Evolutionary conservation across 1,140 invertebrate species (phyloP).

Genomic region (Zaprionus capensis): DNA sequence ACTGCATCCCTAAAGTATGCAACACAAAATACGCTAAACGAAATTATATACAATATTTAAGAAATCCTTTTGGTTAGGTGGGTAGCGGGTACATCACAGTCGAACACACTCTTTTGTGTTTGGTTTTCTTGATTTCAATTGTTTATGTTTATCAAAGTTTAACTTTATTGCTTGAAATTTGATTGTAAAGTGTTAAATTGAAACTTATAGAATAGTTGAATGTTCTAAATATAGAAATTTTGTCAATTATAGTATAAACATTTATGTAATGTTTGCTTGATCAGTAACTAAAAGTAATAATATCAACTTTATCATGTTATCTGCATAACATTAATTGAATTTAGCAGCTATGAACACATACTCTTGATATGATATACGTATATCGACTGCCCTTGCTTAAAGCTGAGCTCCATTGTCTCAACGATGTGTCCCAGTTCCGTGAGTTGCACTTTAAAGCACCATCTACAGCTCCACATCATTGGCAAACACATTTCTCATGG

Average conservation of each 20-base stretch:
- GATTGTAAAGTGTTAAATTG: neutral
- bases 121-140: no score
- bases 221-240: neutral
- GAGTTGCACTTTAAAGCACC: constrained; percentile 44
- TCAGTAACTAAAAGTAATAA: no score
- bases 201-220: no score
- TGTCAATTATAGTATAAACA: no score
- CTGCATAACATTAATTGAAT: neutral
- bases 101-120: no score
- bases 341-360: neutral
- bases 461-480: constrained; percentile 31
- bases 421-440: constrained; percentile 61
- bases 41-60: no score
- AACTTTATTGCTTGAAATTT: neutral
- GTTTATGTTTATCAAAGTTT: no score
- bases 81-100: no score
- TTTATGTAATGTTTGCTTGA: no score
- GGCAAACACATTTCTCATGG: constrained; percentile 43
- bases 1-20: no score
- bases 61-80: no score
- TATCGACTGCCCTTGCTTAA: neutral
- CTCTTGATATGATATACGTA: neutral
- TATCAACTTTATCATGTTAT: neutral
- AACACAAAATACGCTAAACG: no score
- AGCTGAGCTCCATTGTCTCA: constrained; percentile 28